Conservation (phyloP, 2,113 vertebrate genomes). For the Nesogale talazaci region DNA sequence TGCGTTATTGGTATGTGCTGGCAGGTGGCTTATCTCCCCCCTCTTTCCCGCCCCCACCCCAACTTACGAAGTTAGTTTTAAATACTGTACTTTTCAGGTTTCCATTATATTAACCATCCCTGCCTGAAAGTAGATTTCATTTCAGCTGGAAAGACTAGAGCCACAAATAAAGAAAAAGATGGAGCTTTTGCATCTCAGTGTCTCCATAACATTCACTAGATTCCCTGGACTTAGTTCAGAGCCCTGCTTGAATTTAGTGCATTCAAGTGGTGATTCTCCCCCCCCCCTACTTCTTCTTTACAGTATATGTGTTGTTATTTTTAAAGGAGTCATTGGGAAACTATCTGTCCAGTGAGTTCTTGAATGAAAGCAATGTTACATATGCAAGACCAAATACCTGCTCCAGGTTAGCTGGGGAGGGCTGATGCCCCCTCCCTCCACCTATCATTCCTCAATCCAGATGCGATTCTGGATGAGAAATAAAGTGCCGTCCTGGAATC, state of each 20-base stretch:
- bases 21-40: not conserved
- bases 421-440: not conserved
- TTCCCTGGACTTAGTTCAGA: constrained; percentile 61
- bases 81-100: constrained; percentile 55
- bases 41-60: not conserved
- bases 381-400: constrained; percentile 5
- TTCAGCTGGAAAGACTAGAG: constrained; percentile 28
- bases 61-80: constrained; percentile 57
- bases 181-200: constrained; percentile 43
- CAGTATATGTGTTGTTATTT: constrained; percentile 22
- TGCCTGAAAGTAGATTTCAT: constrained; percentile 44
- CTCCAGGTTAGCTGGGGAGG: not conserved
- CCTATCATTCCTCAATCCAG: constrained; percentile 65
- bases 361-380: constrained; percentile 55
- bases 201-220: constrained; percentile 56
- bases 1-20: not conserved
- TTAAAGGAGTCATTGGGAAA: constrained; percentile 53
- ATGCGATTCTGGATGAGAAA: constrained; percentile 72
- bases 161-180: constrained; percentile 52
- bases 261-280: not conserved
- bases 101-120: constrained; percentile 15
- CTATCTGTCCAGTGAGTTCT: constrained; percentile 47
- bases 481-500: constrained; percentile 75
- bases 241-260: constrained; percentile 47
- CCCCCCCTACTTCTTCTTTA: not conserved